Evolutionary conservation across 1,140 invertebrate species (phyloP).

Genomic region (Odontomachus brunneus): DNA sequence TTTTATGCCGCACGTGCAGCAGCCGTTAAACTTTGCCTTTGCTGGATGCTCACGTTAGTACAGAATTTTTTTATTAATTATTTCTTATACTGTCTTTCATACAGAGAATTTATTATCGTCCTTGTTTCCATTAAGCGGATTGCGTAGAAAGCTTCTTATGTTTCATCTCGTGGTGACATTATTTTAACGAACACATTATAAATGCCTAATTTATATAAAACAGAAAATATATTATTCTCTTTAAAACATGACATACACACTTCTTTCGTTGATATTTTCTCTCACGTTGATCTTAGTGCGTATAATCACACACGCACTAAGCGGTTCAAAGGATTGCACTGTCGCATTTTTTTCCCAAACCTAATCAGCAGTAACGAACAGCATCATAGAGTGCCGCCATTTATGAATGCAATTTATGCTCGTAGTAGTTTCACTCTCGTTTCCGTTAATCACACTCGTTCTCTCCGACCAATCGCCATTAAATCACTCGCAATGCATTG

Average conservation of each 20-base stretch:
- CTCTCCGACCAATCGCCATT: background rate
- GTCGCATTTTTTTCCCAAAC: constrained; percentile 7
- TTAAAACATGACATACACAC: background rate
- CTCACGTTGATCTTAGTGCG: background rate
- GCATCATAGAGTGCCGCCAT: background rate
- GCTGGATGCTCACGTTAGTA: background rate
- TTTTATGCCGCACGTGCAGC: background rate
- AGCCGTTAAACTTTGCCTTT: background rate
- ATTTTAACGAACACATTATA: constrained; percentile 1
- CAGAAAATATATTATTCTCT: background rate
- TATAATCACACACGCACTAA: background rate
- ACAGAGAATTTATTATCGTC: constrained; percentile 8
- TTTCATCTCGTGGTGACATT: background rate
- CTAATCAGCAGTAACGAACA: background rate
- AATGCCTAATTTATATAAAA: background rate
- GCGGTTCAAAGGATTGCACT: background rate
- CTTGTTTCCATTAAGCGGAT: background rate
- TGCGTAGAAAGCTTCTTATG: background rate
- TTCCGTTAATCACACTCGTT: constrained; percentile 20
- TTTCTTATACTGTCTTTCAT: constrained; percentile 2
- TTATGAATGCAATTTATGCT: background rate
- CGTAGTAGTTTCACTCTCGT: background rate
- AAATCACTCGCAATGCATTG: background rate
- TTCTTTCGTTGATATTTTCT: background rate
- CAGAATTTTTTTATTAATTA: constrained; percentile 30